Evolutionary conservation across 1,140 invertebrate species (phyloP).

Genomic region (Sitobion miscanthi): DNA sequence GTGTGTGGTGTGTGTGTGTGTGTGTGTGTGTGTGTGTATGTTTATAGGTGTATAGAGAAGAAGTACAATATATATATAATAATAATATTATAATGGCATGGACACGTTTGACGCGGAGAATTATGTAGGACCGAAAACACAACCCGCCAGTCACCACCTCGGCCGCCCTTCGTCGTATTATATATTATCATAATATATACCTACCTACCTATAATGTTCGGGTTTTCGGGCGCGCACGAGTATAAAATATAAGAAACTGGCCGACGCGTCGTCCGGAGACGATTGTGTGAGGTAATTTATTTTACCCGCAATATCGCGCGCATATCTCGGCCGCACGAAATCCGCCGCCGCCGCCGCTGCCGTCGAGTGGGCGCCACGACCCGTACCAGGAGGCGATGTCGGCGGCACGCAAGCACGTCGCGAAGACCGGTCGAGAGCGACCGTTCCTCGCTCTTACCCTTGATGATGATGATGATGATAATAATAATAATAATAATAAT

Average conservation of each 20-base stretch:
- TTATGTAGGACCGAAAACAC: not conserved
- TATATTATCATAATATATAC: not conserved
- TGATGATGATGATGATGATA: too few relatives aligned
- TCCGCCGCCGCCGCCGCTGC: not conserved
- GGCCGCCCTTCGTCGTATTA: not conserved
- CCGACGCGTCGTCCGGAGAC: not conserved
- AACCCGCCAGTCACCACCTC: not conserved
- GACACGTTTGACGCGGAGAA: not conserved
- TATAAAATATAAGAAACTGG: not conserved
- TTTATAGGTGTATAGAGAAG: not conserved
- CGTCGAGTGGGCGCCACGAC: not conserved
- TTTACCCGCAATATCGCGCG: not conserved
- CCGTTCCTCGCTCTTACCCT: too few relatives aligned
- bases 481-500: not conserved
- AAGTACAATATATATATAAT: not conserved
- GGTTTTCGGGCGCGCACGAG: not conserved
- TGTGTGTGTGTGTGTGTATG: not conserved
- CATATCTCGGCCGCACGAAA: not conserved
- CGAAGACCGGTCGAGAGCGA: not conserved
- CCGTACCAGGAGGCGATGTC: not conserved
- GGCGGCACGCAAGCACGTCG: not conserved
- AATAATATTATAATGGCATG: not conserved
- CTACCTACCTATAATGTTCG: not conserved
- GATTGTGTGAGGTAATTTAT: constrained; percentile 10
- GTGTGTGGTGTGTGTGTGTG: too few relatives aligned